Base-by-base conservation (phyloP, 2,888 invertebrate species). In the Caenorhabditis wallacei region DNA sequence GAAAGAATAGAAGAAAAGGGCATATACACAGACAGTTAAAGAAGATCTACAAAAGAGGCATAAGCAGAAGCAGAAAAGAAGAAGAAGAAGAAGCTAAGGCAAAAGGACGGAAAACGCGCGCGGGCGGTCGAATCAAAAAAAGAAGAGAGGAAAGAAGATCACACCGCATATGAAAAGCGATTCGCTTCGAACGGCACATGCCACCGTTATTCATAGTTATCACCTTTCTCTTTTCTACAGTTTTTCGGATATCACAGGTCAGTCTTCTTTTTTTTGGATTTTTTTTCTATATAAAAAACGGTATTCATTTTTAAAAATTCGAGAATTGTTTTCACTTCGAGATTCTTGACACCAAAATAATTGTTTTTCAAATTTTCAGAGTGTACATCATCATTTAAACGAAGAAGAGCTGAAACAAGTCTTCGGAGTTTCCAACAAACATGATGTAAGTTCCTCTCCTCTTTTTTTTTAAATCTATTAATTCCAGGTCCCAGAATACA, bases 401-500 rank as follows among this genome's bases (percentile, higher is more conserved):
- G 85, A 87, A 59, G 70, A 88, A 70, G 90, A 90, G 59, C 84
- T 90, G 20, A 84, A 87, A 30, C 85, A 88, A 53, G 90, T 90
- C 3, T 91, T 91, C 72, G 91, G 91, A 54, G 90, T 91, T 7
- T 83, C 88, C 48, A 82, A 89, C 40, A 82, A 84, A 59, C 64
- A 87, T 69, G 80, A 87, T n/a, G 87, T 86, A 18, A 76, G 66
- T 82, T 43, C 26, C 5, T 26, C 43, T 54, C 16, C 18, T 53
- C 8, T 40, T 18, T 26, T 20, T 16, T 54, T 2, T 48, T 51
- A n/a, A n/a, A n/a, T n/a, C n/a, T n/a, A n/a, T n/a, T n/a, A n/a
- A n/a, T 69, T 80, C 30, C 59, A 86, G 84, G 82, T 87, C 7
- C 87, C 87, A 4, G 84, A 84, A 20, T 87, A 87, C 74, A 81